phyloP scores from a whole-genome alignment of 2,797 vertebrate species.

The Sphenopsis melanotis region DNA sequence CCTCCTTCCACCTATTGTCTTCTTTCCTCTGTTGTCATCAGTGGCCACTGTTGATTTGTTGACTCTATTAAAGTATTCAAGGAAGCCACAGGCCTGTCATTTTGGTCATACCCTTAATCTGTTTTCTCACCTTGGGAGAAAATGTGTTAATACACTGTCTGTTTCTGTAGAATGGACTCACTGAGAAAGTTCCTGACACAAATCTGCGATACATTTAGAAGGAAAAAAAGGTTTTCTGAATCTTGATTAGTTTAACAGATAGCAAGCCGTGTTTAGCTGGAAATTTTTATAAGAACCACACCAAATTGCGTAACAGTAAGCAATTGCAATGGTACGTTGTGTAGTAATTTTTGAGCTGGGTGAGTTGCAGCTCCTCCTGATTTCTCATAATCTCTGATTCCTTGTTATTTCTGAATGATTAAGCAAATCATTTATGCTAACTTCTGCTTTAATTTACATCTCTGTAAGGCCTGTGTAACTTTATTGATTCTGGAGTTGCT shows the following conservation, averaged over 20 bases:
- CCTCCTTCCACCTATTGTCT: slow-evolving; percentile 32
- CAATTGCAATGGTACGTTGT: neutral
- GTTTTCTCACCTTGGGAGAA: slow-evolving; percentile 68
- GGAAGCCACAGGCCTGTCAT: slow-evolving; percentile 57
- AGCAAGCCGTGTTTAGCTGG: neutral
- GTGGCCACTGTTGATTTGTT: slow-evolving; percentile 61
- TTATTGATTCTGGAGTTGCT: neutral
- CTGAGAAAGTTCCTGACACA: slow-evolving; percentile 11
- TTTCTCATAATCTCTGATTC: neutral
- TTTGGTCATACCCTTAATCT: slow-evolving; percentile 70
- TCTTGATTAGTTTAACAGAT: neutral
- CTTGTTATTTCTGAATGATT: slow-evolving; percentile 16
- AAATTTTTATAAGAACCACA: neutral
- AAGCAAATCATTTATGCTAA: neutral
- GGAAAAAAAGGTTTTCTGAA: neutral
- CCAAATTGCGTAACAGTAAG: neutral
- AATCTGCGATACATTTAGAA: neutral
- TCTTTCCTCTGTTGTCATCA: slow-evolving; percentile 52
- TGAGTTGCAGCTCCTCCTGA: neutral
- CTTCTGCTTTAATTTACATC: slow-evolving; percentile 3
- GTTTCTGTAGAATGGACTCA: neutral
- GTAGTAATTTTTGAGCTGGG: neutral
- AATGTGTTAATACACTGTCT: slow-evolving; percentile 48
- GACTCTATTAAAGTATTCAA: slow-evolving; percentile 61
- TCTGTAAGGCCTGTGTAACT: neutral